Base-by-base conservation (phyloP, 2,113 vertebrate genomes). In the Polypterus bichir region DNA sequence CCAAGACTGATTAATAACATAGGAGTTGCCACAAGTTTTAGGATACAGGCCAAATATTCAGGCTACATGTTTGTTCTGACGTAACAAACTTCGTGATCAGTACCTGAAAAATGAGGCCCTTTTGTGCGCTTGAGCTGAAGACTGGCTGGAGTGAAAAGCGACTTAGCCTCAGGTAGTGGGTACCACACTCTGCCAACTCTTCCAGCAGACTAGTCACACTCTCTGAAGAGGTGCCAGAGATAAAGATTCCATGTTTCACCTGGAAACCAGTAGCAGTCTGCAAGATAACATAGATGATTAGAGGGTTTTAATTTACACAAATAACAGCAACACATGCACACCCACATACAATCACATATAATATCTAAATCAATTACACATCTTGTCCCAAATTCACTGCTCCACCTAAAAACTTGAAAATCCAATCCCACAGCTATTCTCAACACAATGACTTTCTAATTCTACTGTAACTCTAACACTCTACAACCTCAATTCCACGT, bases 41-140 rank as follows among this genome's bases (percentile, higher is more conserved):
- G 27, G 27, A 27, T 27, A 27, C 27, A 27, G 27, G 27, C 27
- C 27, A 27, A 27, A 27, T 27, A 27, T 27, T 27, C 27, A 27
- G 27, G 27, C 27, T 27, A 27, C 27, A 27, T 27, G 27, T 27
- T 27, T 27, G 27, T 27, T 27, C 27, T 27, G 27, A 27, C 27
- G 27, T 27, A 27, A 27, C 27, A 27, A 27, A 27, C 27, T 27
- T 27, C 2, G 27, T 27, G 27, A 27, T 27, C 9, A 6, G 1
- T 64, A 99, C 96, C 92, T 99, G 96, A 72, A 99, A 97, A 53
- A 99, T 94, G 1, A 97, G 88, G 48, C 95, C 94, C 70, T 85
- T 91, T 72, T 86, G 86, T 68, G 91, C 78, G 0, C 73, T 71
- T 4, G 82, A 68, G 62, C 82, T 81, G 57, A 79, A 77, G 44